Base-by-base conservation (phyloP, 1,140 invertebrate species). In the Cotesia vestalis region DNA sequence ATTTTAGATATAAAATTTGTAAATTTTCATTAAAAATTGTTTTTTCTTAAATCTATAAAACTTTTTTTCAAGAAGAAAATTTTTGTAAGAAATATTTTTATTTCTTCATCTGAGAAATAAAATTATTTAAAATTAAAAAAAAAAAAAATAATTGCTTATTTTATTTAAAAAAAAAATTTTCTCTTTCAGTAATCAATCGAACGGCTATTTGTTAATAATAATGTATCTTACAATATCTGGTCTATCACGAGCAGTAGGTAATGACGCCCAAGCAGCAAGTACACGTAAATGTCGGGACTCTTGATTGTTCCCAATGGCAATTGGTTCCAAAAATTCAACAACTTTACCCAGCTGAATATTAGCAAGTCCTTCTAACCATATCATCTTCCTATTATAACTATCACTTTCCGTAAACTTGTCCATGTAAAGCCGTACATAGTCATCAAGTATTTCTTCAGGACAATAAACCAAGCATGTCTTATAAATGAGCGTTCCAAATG, bases 341-440 rank as follows among this genome's bases (percentile, higher is more conserved):
- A 90, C 90, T 79, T 88, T 87, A 5, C 88, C 88, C 46, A 91
- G 74, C 75, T 91, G 89, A 67, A 92, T 87, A 53, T 91, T 91
- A 36, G 87, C 86, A 3, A 93, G 81, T 11, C 91, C 92, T 83
- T 92, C 90, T 0, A 94, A 81, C 86, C 91, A 93, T 4, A 92
- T 79, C 89, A 93, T 90, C 71, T 92, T 90, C 69, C 91, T 89
- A 36, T 90, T 86, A 73, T 93, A 92, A 71, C 89, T 86, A 4
- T 88, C 88, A 64, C 89, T 90, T 76, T 90, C 92, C 78, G 84
- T 88, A 62, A 91, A 91, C 85, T 89, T 90, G 76, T 90, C 88
- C 60, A 93, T 89, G 78, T 91, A 93, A 55, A 91, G 88, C 75
- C 90, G 89, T 4, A 92, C 90, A 69, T 92, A 91, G 78, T 91